Evolutionary conservation across 2,888 invertebrate genomes (phyloP).

Genomic region (Noctua janthina): DNA sequence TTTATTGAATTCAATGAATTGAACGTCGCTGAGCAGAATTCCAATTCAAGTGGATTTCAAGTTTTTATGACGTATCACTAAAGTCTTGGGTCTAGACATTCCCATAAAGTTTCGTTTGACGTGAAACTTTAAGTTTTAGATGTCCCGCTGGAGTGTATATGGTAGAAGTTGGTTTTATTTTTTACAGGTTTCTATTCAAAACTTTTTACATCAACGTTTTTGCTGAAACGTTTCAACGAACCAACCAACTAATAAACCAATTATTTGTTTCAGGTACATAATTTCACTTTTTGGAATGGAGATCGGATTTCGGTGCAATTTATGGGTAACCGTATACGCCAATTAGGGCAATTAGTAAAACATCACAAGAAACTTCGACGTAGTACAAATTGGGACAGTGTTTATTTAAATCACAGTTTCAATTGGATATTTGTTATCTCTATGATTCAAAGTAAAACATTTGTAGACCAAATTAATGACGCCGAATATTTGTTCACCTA

Average conservation of each 20-base stretch:
- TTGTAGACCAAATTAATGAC: background rate
- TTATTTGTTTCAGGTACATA: constrained; percentile 60
- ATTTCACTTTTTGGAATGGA: constrained; percentile 6
- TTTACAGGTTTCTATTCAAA: constrained; percentile 20
- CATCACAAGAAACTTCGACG: background rate
- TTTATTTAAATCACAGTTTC: background rate
- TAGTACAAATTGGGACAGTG: background rate
- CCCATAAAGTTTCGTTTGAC: constrained; percentile 30
- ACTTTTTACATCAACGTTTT: constrained; percentile 17
- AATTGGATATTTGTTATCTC: background rate
- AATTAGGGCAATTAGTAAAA: constrained; percentile 23
- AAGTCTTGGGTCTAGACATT: constrained; percentile 51
- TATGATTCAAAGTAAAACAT: background rate
- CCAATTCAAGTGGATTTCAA: constrained; percentile 49
- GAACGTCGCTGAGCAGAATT: constrained; percentile 36
- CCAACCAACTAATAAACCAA: constrained; percentile 20
- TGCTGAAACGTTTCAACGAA: constrained; percentile 6
- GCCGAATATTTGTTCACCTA: background rate
- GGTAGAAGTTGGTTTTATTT: constrained; percentile 28
- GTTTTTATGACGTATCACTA: constrained; percentile 56
- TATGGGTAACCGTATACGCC: constrained; percentile 46
- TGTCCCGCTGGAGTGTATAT: constrained; percentile 24
- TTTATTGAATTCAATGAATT: constrained; percentile 56
- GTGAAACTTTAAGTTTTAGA: constrained; percentile 37
- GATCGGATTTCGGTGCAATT: constrained; percentile 30